phyloP scores from a whole-genome alignment of 2,113 vertebrate species.

The Ancistrus triradiatus region DNA sequence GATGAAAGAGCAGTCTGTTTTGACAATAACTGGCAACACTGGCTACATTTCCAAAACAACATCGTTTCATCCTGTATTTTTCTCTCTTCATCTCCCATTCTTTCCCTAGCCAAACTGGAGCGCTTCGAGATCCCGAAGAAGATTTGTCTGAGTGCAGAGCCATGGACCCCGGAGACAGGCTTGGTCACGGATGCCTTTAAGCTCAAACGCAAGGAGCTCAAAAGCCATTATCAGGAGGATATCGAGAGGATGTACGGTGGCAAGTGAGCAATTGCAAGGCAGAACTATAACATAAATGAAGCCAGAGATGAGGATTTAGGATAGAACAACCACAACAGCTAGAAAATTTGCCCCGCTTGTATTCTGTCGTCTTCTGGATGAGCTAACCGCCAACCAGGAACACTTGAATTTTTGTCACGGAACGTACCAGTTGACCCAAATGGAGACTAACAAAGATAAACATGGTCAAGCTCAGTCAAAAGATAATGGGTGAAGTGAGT shows the following conservation, averaged over 20 bases:
- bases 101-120: conserved; percentile 81
- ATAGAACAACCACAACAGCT: conserved; percentile 26
- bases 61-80: neutral
- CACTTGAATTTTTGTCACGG: conserved; percentile 70
- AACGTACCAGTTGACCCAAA: conserved; percentile 6
- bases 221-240: conserved; percentile 86
- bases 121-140: conserved; percentile 95
- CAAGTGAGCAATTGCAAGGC: conserved; percentile 59
- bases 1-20: too few species aligned
- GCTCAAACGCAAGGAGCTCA: conserved; percentile 93
- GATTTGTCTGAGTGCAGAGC: conserved; percentile 86
- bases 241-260: conserved; percentile 93
- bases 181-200: conserved; percentile 97
- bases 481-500: neutral
- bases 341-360: neutral
- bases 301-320: neutral
- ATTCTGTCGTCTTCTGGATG: conserved; percentile 3
- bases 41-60: neutral
- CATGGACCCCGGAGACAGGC: conserved; percentile 95
- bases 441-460: neutral
- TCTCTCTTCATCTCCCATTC: conserved; percentile 5
- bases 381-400: conserved; percentile 68
- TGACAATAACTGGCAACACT: too few species aligned
- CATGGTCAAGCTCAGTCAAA: neutral
- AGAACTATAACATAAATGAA: conserved; percentile 4